Conservation (phyloP, 1,140 invertebrate species). For the Fopius arisanus region DNA sequence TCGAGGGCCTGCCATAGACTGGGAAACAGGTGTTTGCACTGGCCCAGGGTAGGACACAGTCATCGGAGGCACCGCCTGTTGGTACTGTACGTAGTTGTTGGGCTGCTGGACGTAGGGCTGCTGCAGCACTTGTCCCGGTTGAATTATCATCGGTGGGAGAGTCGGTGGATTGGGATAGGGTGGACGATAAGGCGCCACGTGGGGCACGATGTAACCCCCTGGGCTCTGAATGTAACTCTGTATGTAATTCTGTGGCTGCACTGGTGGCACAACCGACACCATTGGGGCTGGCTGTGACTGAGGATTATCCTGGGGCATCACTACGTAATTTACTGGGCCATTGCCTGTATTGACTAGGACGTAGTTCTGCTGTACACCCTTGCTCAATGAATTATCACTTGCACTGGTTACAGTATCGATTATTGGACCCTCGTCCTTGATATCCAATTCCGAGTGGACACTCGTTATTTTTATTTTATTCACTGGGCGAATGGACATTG, state of each 20-base stretch:
- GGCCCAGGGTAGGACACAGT: background rate
- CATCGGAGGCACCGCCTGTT: background rate
- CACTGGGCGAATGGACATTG: background rate
- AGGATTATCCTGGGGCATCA: constrained; percentile 27
- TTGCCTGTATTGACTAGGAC: constrained; percentile 38
- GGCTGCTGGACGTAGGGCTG: constrained; percentile 28
- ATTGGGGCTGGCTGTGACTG: background rate
- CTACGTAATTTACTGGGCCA: constrained; percentile 26
- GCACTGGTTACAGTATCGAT: constrained; percentile 34
- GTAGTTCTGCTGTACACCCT: constrained; percentile 42
- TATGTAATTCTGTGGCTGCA: constrained; percentile 34
- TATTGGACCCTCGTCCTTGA: constrained; percentile 53
- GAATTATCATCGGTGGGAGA: constrained; percentile 32
- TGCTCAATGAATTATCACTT: constrained; percentile 23
- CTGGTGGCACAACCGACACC: constrained; percentile 34
- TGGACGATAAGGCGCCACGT: constrained; percentile 4
- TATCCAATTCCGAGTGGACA: constrained; percentile 58
- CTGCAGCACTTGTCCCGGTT: constrained; percentile 23
- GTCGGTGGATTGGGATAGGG: background rate
- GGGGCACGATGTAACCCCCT: constrained; percentile 19
- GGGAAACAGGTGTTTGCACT: background rate
- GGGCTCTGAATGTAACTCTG: constrained; percentile 36
- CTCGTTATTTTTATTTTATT: constrained; percentile 44
- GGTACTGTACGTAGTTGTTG: constrained; percentile 21
- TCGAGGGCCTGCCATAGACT: constrained; percentile 7